Conservation (phyloP, 2,113 vertebrate species). For the Gasterosteus aculeatus region DNA sequence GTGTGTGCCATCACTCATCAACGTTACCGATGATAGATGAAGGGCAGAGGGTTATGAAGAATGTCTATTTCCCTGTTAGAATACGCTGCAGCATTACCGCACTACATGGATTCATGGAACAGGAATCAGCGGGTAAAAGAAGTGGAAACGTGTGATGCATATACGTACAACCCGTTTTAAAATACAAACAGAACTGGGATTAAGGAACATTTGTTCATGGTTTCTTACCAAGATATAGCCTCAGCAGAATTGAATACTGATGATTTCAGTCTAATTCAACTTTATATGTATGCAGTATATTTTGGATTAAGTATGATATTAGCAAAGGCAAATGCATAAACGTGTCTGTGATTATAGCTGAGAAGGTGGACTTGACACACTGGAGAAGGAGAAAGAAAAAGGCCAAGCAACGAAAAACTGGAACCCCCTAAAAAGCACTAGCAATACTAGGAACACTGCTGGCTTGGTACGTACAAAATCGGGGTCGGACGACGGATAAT, state of each 20-base stretch:
- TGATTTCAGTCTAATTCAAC: constrained; percentile 22
- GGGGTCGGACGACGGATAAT: too few species aligned
- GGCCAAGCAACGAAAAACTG: too few species aligned
- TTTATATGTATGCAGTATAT: neutral
- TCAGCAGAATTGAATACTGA: neutral
- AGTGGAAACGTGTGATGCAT: constrained; percentile 36
- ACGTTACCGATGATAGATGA: constrained; percentile 69
- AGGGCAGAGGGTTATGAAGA: constrained; percentile 56
- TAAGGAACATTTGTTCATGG: neutral
- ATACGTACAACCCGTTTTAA: constrained; percentile 14
- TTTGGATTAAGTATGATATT: neutral
- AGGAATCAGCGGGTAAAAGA: constrained; percentile 52
- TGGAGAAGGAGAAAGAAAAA: too few species aligned
- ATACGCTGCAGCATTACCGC: constrained; percentile 52
- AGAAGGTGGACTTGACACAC: too few species aligned
- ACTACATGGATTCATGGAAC: constrained; percentile 55
- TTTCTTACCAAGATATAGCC: neutral
- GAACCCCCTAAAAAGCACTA: too few species aligned
- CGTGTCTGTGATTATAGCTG: constrained; percentile 1
- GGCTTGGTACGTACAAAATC: too few species aligned
- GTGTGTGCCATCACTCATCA: constrained; percentile 35
- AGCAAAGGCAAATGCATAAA: too few species aligned
- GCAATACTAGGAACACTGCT: too few species aligned
- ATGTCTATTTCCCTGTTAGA: constrained; percentile 54
- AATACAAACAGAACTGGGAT: constrained; percentile 18